Base-by-base conservation (phyloP, 2,888 invertebrate species). In the Apotomis capreana region DNA sequence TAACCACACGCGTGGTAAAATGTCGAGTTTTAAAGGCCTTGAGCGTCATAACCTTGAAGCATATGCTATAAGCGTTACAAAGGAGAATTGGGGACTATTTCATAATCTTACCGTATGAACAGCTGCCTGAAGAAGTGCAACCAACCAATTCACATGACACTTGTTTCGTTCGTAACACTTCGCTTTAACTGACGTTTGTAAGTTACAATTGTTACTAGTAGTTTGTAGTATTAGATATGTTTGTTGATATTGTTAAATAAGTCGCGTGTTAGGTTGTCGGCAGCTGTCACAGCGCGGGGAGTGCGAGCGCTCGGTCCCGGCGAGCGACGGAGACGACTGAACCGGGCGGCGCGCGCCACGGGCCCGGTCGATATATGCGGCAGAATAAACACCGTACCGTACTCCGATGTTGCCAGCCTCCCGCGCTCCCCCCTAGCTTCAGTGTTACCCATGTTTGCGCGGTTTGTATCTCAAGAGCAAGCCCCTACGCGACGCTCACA, bases 381-480 rank as follows among this genome's bases (percentile, higher is more conserved):
- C 88, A 91, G 92, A 91, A 92, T 90, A 92, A 93, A 92, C 92
- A 92, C 87, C 89, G 90, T 89, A 90, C 90, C 84, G 86, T 84
- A 81, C 85, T 79, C 65, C 83, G 79, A 81, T 87, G 87, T 89
- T 90, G 87, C 90, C 88, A 87, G 84, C 81, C 76, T 78, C 79
- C 76, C 73, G 69, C 74, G 68, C 76, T 75, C 75, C 74, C 76
- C 59, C 73, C 73, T 74, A 26, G 78, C 73, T 51, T 63, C 55
- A 15, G 84, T 87, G 84, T 87, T 89, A 82, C 87, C 85, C 81
- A 82, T 83, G 81, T 85, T 86, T 84, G 80, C 83, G 81, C 84
- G 82, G 80, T 82, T 83, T 84, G 83, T 84, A 82, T 84, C 81
- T 78, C 78, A 74, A 79, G 76, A 76, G 77, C 70, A 74, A 63